Evolutionary conservation across 2,113 vertebrate species (phyloP).

Genomic region (Phalacrocorax brasilianus): DNA sequence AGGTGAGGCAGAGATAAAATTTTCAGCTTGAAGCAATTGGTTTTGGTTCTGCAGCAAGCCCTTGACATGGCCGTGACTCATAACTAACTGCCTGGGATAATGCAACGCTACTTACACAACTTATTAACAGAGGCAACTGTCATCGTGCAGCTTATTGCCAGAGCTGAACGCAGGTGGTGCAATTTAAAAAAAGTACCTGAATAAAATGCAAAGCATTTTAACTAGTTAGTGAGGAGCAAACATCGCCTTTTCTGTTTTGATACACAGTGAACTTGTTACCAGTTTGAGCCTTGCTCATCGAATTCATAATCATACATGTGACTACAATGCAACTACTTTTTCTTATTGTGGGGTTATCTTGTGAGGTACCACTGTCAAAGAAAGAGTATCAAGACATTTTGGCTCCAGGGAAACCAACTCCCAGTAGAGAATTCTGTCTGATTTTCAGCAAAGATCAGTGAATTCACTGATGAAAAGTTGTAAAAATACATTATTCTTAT

Average conservation of each 20-base stretch:
- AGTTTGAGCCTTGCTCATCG: background rate
- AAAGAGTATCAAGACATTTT: background rate
- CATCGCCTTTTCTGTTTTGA: background rate
- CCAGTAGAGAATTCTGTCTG: background rate
- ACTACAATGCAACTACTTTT: no score
- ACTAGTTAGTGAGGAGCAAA: no score
- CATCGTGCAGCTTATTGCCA: background rate
- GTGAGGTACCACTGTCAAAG: background rate
- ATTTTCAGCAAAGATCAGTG: background rate
- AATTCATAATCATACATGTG: fast-evolving
- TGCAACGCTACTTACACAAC: background rate
- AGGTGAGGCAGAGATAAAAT: background rate
- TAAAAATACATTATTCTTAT: background rate
- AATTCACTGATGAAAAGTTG: background rate
- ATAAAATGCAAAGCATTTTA: background rate
- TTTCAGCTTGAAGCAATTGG: background rate
- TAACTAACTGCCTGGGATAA: background rate
- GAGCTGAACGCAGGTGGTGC: background rate
- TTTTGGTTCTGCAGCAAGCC: background rate
- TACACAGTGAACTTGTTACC: background rate
- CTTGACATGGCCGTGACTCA: background rate
- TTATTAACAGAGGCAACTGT: background rate
- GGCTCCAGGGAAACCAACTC: background rate
- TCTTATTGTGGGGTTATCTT: background rate
- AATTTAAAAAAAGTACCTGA: background rate